These are phyloP conservation scores for Cerastoderma edule DNA, from an alignment of 2,888 invertebrate genomes.

Conservation along the genomic window DNA sequence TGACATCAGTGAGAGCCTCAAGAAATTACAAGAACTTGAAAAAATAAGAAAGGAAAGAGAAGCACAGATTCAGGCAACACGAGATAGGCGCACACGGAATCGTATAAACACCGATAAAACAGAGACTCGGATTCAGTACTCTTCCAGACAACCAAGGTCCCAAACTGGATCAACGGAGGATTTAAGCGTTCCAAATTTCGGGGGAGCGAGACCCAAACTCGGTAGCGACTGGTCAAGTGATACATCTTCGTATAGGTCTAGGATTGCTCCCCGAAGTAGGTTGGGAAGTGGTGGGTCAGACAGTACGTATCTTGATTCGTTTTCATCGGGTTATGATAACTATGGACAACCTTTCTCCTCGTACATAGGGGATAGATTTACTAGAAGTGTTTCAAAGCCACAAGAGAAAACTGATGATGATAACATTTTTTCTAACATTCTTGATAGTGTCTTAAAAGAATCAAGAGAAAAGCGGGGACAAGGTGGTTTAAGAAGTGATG, in stretches of 20 bases:
- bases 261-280: not conserved
- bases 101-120: not conserved
- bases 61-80: constrained; percentile 16
- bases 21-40: constrained; percentile 49
- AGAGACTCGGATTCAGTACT: not conserved
- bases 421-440: constrained; percentile 30
- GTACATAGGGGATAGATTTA: not conserved
- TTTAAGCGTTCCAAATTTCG: not conserved
- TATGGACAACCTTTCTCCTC: not conserved
- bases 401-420: constrained; percentile 16
- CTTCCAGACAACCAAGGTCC: constrained; percentile 30
- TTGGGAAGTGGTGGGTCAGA: constrained; percentile 15
- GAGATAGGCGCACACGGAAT: not conserved
- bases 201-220: constrained; percentile 53
- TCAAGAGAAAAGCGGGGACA: too few species aligned
- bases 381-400: constrained; percentile 37
- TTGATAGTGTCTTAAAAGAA: constrained; percentile 11
- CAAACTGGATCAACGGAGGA: constrained; percentile 18
- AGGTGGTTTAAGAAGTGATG: too few species aligned
- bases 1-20: constrained; percentile 46
- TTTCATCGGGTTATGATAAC: not conserved
- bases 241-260: constrained; percentile 4
- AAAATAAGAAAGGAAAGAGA: constrained; percentile 53
- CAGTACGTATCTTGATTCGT: not conserved
- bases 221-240: not conserved